phyloP scores from a whole-genome alignment of 2,113 vertebrate species.

The Hypocryptadius cinnamomeus region DNA sequence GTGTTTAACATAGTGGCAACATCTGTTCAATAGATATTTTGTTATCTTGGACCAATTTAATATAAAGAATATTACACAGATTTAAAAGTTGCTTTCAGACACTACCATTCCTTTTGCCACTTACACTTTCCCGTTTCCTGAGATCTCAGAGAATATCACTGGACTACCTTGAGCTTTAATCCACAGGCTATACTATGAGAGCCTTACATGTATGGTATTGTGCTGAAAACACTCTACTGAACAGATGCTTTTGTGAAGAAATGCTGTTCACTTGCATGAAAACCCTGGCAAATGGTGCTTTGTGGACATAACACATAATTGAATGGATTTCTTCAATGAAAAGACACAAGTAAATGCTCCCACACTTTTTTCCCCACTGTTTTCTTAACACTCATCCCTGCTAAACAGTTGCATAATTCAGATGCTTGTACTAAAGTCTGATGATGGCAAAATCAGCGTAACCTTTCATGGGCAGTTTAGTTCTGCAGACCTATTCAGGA shows the following conservation, averaged over 20 bases:
- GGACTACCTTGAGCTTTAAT: background rate
- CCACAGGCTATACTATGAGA: background rate
- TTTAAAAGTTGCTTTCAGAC: background rate
- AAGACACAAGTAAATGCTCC: background rate
- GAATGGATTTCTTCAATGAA: background rate
- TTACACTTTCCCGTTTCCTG: background rate
- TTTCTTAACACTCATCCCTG: background rate
- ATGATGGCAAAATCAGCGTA: background rate
- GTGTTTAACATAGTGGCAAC: background rate
- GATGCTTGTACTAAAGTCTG: background rate
- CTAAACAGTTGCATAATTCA: background rate
- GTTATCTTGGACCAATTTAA: background rate
- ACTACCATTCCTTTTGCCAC: background rate
- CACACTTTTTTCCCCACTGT: background rate
- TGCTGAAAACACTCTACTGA: background rate
- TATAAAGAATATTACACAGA: background rate
- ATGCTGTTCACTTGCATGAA: background rate
- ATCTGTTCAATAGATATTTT: background rate
- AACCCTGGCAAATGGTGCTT: background rate
- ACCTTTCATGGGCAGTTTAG: background rate
- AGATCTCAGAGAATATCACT: background rate
- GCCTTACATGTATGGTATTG: background rate
- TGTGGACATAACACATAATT: background rate
- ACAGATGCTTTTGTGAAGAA: background rate
- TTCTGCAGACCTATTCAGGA: background rate